Base-by-base conservation (phyloP, 2,113 vertebrate genomes). In the Callocephalon fimbriatum region DNA sequence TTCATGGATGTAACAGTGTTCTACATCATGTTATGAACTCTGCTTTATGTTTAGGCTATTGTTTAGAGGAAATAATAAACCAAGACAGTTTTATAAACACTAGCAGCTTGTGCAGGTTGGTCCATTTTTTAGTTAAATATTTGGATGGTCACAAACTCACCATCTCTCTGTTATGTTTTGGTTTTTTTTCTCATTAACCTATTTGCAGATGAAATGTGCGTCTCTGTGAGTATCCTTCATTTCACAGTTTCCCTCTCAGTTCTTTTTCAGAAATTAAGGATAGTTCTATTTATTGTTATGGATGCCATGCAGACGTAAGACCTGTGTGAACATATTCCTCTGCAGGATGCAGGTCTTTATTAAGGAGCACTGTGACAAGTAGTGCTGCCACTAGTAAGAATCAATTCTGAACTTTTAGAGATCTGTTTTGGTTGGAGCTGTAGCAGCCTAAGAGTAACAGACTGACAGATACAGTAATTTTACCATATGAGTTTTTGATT, bases 401-500 rank as follows among this genome's bases (percentile, higher is more conserved):
- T 45, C 1, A n/a, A 10, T 61, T 83, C 29, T 37, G 17, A 74
- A 58, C 10, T 73, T 90, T 32, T 3, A 59, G 67, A 87, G 31
- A 53, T 25, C 35, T 71, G 42, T 17, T 94, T 68, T 37, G 45
- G 21, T 35, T 42, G 21, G 23, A 76, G 48, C 20, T 88, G 66
- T 79, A 91, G 93, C 27, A 86, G 44, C 10, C 91, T n/a, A 56
- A 38, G 18, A 65, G 27, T 37, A 77, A 85, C 15, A 83, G 59
- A 54, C 45, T 32, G 51, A 82, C n/a, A 75, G 27, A 89, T 42
- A 56, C 11, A 78, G 50, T 56, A 71, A 79, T 65, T 88, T 47
- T 50, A 88, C 78, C 61, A 72, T 32, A 56, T 56, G 73, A 81
- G 9, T 75, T 90, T 95, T 91, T 47, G 81, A 23, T 79, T 87